These are phyloP conservation scores for Globodera rostochiensis DNA, from an alignment of 1,140 invertebrate genomes.

Conservation along the genomic window DNA sequence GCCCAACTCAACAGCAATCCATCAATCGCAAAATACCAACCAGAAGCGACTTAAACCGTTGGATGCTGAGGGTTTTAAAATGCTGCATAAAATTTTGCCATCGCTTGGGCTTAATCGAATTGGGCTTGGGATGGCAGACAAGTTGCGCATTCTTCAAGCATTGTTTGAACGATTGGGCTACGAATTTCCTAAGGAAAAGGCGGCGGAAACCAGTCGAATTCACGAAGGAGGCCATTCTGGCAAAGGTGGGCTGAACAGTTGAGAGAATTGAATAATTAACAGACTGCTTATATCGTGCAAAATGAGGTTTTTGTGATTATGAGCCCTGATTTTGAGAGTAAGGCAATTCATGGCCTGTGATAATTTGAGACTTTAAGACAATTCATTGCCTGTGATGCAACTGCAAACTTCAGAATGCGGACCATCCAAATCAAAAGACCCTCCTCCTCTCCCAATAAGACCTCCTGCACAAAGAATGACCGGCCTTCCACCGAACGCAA, in stretches of 20 bases:
- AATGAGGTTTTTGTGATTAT: too few relatives aligned
- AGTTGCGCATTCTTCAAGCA: neutral
- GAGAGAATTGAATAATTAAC: too few relatives aligned
- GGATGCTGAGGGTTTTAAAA: neutral
- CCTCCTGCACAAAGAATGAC: neutral
- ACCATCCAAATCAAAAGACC: too few relatives aligned
- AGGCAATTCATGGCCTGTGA: too few relatives aligned
- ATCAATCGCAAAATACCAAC: neutral
- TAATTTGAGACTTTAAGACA: too few relatives aligned
- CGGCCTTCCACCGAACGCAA: neutral
- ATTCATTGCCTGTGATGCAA: too few relatives aligned
- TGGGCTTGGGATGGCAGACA: neutral
- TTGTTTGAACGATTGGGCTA: neutral
- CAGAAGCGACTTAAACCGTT: neutral
- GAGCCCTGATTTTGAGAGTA: too few relatives aligned
- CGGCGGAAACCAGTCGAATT: neutral
- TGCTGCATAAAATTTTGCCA: conserved; percentile 9
- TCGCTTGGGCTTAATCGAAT: neutral
- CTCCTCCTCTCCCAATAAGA: neutral
- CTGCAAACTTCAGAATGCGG: too few relatives aligned
- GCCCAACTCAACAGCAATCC: neutral
- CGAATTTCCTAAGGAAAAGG: neutral
- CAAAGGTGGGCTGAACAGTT: too few relatives aligned
- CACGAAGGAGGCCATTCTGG: too few relatives aligned
- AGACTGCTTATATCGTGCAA: too few relatives aligned